Base-by-base conservation (phyloP, 2,888 invertebrate species). In the Apodemia hepburni region DNA sequence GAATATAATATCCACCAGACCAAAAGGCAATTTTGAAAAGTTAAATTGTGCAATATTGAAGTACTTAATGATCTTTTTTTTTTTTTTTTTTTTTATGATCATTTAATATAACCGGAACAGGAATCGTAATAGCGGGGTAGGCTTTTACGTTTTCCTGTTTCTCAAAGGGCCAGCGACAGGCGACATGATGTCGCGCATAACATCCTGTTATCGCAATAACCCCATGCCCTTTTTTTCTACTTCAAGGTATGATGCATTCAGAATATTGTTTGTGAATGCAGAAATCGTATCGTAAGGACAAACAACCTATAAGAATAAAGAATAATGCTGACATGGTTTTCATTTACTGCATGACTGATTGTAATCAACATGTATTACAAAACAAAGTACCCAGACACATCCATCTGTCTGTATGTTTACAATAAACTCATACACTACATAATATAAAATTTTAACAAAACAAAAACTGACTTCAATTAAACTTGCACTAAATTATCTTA, bases 121-220 rank as follows among this genome's bases (percentile, higher is more conserved):
- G 27, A 54, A 54, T 12, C 27, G 12, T 54, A 27, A 22, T 27
- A 12, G 15, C 42, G 54, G 18, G 54, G 18, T 27, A 54, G 54
- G 54, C 59, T 45, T 58, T 51, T 57, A 51, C 58, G 57, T 63
- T 59, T 61, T 60, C 63, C 62, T 64, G 57, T 61, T 62, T 61
- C 66, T 57, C 42, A 58, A 33, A 49, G 61, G n/a, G 27, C 29
- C 27, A 27, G 1, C 11, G 68, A 63, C 66, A 68, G 81, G 75
- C 83, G 82, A 79, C 82, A 72, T 70, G 70, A 74, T 76, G 79
- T 73, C 76, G 73, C 64, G 73, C 69, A 74, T 75, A 76, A 81
- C 78, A 79, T 63, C 63, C 63, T 42, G 58, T 17, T 47, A 22
- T 29, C 42, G 42, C 54, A 22, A 22, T 54, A 27, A 42, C 22